Evolutionary conservation across 1,140 invertebrate genomes (phyloP), one percentile per base, ranked within the genome.

Genomic region (Bombus soroeensis): DNA sequence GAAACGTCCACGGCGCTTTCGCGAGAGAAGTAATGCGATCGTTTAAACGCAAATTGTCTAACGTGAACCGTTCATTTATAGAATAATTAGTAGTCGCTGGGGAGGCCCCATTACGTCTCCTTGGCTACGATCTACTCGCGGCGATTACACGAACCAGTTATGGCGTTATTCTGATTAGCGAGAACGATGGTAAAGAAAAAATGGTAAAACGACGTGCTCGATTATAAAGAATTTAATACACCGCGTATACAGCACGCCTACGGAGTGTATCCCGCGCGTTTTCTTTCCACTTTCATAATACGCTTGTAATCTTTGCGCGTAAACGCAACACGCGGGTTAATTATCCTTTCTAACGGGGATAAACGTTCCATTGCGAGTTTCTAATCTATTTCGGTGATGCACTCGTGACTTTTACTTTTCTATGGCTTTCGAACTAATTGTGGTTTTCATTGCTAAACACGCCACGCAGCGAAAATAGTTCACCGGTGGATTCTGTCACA

Each of bases 111-210:
- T 83, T 83, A 68, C 62, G 43, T 76, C 37, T 25, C 18, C 47
- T 53, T 53, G 47, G 6, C 47, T 53, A 53, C 18, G 47, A 53
- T 53, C 47, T 53, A 53, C 47, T 15, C 64, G 28, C 9, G 22
- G 43, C 53, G 53, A 37, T 83, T 83, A 68, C 41, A 57, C 53
- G 83, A 71, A 32, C 53, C 66, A 79, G 37, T 79, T 43, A 37
- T 62, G 25, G 74, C 53, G 75, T 83, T 83, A 32, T 78, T 59
- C 37, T 41, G 82, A 78, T 84, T 84, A 57, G 66, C 39, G 43
- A 2, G 43, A 76, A 43, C 43, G 47, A 68, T 18, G 37, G 22
- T 32, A 68, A 59, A 32, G 70, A 78, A 78, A 64, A 77, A 78
- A 78, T 78, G 25, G 32, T 34, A 62, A 15, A 71, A 47, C 66